phyloP scores from a whole-genome alignment of 2,797 vertebrate species.

The Bucorvus abyssinicus region DNA sequence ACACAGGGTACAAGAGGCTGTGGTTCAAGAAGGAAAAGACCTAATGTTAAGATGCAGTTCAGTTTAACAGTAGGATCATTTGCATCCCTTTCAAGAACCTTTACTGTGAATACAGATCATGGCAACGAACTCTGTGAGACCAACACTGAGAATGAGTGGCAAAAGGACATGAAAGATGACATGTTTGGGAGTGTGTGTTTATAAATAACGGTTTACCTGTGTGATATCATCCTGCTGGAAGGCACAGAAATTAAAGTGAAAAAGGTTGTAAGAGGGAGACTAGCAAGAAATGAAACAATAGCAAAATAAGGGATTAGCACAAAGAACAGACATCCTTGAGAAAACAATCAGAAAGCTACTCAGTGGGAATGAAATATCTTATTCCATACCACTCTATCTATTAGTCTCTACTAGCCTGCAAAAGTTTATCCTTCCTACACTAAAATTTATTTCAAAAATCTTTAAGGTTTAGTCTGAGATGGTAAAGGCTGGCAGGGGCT shows the following conservation, averaged over 20 bases:
- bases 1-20: not conserved
- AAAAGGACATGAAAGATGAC: constrained; percentile 10
- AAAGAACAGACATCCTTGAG: constrained; percentile 3
- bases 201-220: constrained; percentile 58
- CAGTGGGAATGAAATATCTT: not conserved
- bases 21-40: not conserved
- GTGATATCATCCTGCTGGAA: constrained; percentile 65
- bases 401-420: not conserved
- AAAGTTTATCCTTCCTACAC: not conserved
- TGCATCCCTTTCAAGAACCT: not conserved
- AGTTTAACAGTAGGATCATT: not conserved
- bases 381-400: not conserved
- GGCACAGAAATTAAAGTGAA: constrained; percentile 66
- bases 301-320: constrained; percentile 50
- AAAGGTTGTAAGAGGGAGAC: constrained; percentile 60
- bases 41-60: not conserved
- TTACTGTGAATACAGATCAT: not conserved
- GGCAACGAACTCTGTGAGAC: not conserved
- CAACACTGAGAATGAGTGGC: not conserved
- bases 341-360: not conserved
- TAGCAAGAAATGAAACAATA: constrained; percentile 51
- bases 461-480: not conserved
- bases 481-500: not conserved
- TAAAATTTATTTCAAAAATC: not conserved
- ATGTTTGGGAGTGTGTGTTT: not conserved